Base-by-base conservation (phyloP, 1,140 invertebrate species). In the Diorhabda carinulata region DNA sequence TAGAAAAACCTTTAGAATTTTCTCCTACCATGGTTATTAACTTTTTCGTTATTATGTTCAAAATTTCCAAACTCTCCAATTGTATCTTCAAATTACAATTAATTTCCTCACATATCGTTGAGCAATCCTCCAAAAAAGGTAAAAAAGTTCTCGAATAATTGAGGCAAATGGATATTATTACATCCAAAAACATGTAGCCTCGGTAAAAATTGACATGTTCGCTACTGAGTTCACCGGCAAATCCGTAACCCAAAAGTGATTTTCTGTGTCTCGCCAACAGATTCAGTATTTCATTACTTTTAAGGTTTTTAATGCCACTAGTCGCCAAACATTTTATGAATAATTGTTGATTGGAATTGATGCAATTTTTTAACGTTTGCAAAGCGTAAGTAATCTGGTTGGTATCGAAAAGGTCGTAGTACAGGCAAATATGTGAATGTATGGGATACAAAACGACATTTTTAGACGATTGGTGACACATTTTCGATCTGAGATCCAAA, bases 141-240 rank as follows among this genome's bases (percentile, higher is more conserved):
- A 94, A 96, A 77, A 92, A 95, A 62, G 91, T 92, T 61, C 92
- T 83, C 0, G 92, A 86, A 78, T 90, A 94, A 79, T 94, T 93
- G 63, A 96, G 82, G 78, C 91, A 92, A 42, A 92, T 83, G 0
- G 88, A 89, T 66, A 96, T 88, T 10, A 95, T 79, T 9, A 94
- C 86, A 80, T 96, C 94, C 44, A 96, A 81, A 76, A 93, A 93
- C 89, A 93, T 95, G 76, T 88, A 91, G 61, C 90, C 93, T 3
- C 92, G 79, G 73, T 88, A 89, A 4, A 84, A 82, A 9, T 87
- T 86, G 43, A 86, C 82, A 67, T 88, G 87, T 73, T 89, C 87
- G 2, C 84, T 83, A 61, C 81, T 86, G 5, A 87, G 81, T 57
- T 91, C 90, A 4, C 91, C 90, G 70, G 87, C 85, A 80, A 94